Conservation (phyloP, 2,113 vertebrate genomes). For the Ovibos moschatus region DNA sequence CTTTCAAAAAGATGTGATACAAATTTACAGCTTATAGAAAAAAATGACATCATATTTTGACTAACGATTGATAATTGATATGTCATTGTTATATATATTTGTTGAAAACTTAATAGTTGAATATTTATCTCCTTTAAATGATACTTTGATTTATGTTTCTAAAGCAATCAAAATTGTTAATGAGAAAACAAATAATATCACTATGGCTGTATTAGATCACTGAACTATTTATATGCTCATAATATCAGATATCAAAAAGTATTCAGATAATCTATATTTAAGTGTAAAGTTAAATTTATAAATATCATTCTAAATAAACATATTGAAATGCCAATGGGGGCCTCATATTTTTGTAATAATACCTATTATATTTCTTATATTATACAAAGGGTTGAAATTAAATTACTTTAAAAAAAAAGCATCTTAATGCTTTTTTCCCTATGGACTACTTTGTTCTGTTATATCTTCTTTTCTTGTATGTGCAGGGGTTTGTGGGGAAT, state of each 20-base stretch:
- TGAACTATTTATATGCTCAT: neutral
- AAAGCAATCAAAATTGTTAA: neutral
- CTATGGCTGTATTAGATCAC: neutral
- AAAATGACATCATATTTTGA: neutral
- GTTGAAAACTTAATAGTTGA: neutral
- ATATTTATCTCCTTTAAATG: neutral
- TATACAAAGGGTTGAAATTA: neutral
- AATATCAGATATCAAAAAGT: neutral
- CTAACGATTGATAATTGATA: neutral
- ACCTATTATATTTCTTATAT: neutral
- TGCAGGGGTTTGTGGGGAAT: accelerated
- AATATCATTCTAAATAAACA: neutral
- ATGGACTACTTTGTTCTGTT: neutral
- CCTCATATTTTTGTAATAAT: neutral
- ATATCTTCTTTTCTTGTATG: neutral
- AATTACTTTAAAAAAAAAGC: neutral
- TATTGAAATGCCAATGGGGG: neutral
- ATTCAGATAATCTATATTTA: neutral
- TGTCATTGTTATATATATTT: neutral
- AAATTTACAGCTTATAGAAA: neutral
- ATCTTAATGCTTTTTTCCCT: neutral
- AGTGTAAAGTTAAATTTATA: neutral
- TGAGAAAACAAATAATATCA: neutral
- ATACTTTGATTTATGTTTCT: neutral
- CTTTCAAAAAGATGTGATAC: neutral